Conservation (phyloP, 2,113 vertebrate species). For the Mesitornis unicolor region DNA sequence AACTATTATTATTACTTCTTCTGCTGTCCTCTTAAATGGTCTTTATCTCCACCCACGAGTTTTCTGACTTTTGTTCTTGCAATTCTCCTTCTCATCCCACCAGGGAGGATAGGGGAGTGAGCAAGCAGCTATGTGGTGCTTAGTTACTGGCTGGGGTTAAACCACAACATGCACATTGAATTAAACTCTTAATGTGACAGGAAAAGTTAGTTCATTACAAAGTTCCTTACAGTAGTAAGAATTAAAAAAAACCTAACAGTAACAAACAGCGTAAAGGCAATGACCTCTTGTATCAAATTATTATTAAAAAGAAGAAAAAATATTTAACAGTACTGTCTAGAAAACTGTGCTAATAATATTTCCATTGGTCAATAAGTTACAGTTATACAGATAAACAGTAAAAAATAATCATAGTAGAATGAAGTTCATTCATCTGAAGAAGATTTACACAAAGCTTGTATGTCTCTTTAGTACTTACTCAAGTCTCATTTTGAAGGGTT, state of each 20-base stretch:
- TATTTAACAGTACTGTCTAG: not conserved
- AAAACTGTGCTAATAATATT: not conserved
- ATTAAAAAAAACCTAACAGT: not conserved
- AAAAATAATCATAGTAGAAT: not conserved
- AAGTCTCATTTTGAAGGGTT: constrained; percentile 16
- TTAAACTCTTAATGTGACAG: not conserved
- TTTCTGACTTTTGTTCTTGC: too few relatives aligned
- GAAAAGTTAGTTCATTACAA: not conserved
- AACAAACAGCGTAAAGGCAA: not conserved
- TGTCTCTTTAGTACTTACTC: not conserved
- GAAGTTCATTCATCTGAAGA: not conserved
- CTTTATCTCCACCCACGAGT: too few relatives aligned
- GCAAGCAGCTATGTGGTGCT: too few relatives aligned
- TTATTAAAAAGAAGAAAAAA: not conserved
- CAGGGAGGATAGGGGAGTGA: too few relatives aligned
- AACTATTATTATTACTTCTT: too few relatives aligned
- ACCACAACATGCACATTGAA: too few relatives aligned
- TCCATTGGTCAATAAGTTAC: not conserved
- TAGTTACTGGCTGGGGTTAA: too few relatives aligned
- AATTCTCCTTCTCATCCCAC: too few relatives aligned
- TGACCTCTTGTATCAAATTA: not conserved
- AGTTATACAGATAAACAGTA: not conserved
- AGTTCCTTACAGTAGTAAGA: not conserved
- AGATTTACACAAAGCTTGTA: not conserved
- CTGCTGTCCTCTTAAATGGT: too few relatives aligned